A percentile compares a stretch with the other conserved stretches of the same genome.
Conservation (phyloP, 2,888 invertebrate genomes). For the Apamea monoglypha region DNA sequence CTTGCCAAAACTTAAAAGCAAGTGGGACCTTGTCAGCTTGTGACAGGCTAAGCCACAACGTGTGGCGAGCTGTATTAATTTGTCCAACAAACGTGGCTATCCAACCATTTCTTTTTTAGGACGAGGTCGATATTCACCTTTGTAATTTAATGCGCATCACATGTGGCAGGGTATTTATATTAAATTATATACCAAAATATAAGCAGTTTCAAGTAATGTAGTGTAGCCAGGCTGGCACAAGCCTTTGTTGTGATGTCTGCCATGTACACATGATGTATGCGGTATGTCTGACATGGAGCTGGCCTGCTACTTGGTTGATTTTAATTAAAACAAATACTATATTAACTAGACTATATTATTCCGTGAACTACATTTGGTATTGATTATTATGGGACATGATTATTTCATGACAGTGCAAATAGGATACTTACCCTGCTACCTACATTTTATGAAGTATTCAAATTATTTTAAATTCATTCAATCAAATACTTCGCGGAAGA, state of each 20-base stretch:
- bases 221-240: background rate
- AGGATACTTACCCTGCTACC: no score
- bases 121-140: slow-evolving; percentile 25
- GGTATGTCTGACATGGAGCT: background rate
- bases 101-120: slow-evolving; percentile 30
- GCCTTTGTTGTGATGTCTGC: slow-evolving; percentile 7
- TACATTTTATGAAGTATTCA: background rate
- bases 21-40: slow-evolving; percentile 56
- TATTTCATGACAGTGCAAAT: background rate
- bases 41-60: slow-evolving; percentile 53
- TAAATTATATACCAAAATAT: background rate
- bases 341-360: background rate
- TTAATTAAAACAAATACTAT: background rate
- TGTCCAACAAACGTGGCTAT: slow-evolving; percentile 44
- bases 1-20: slow-evolving; percentile 36
- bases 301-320: background rate
- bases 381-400: background rate
- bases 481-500: background rate
- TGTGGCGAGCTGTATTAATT: slow-evolving; percentile 49
- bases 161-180: slow-evolving; percentile 4
- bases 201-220: background rate
- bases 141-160: slow-evolving; percentile 26
- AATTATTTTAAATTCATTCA: background rate
- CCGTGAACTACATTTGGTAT: background rate
- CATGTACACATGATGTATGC: background rate